phyloP scores from a whole-genome alignment of 2,888 invertebrate genomes.

The Xanthorhoe spadicearia region DNA sequence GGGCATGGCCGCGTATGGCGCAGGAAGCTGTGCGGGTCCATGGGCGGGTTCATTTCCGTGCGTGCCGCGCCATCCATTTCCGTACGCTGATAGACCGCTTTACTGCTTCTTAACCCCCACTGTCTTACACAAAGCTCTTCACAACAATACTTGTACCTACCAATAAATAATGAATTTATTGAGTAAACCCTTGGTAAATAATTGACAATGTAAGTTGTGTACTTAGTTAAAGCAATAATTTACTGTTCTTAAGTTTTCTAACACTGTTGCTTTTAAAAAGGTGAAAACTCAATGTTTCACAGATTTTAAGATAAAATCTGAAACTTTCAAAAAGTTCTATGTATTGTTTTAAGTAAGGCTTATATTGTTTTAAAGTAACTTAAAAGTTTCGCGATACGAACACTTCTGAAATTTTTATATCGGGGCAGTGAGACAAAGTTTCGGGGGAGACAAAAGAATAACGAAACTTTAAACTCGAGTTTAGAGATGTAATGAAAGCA shows the following conservation, averaged over 20 bases:
- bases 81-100: conserved; percentile 60
- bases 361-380: conserved; percentile 46
- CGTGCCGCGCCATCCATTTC: conserved; percentile 64
- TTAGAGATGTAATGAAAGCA: conserved; percentile 29
- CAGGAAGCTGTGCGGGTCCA: conserved; percentile 50
- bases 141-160: conserved; percentile 13
- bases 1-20: conserved; percentile 49
- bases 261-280: conserved; percentile 10
- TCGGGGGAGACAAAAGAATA: conserved; percentile 36
- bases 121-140: conserved; percentile 24
- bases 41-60: conserved; percentile 69
- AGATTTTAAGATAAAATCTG: conserved; percentile 36
- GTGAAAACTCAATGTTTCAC: conserved; percentile 19
- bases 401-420: conserved; percentile 40
- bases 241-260: not conserved
- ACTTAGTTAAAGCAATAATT: not conserved
- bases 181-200: not conserved
- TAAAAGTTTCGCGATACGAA: conserved; percentile 40
- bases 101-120: conserved; percentile 43
- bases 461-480: conserved; percentile 31
- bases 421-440: conserved; percentile 33
- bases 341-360: conserved; percentile 45
- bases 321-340: conserved; percentile 36
- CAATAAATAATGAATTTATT: not conserved
- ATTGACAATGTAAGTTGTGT: not conserved